Conservation (phyloP, 1,140 invertebrate species). For the Phymorhynchus buccinoides region DNA sequence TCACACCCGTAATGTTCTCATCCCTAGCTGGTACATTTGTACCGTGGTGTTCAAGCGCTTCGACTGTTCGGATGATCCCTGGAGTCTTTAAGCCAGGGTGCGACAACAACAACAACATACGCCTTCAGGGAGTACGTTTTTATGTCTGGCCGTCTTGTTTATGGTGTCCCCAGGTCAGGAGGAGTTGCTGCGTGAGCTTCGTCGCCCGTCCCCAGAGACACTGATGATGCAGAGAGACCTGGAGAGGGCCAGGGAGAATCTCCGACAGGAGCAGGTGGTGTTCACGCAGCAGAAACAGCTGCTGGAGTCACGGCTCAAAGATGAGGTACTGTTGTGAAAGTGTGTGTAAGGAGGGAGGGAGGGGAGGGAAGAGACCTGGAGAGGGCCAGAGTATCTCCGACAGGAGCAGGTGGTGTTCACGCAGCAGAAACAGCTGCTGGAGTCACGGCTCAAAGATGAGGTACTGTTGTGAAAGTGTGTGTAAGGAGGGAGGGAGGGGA, state of each 20-base stretch:
- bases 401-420: slow-evolving; percentile 58
- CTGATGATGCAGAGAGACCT: slow-evolving; percentile 62
- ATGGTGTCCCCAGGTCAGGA: slow-evolving; percentile 60
- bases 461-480: slow-evolving; percentile 37
- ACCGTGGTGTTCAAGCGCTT: too few relatives aligned
- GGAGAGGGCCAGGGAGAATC: slow-evolving; percentile 55
- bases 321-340: slow-evolving; percentile 54
- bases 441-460: slow-evolving; percentile 63
- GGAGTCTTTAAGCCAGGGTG: too few relatives aligned
- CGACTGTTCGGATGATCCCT: too few relatives aligned
- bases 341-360: too few relatives aligned
- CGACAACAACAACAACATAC: too few relatives aligned
- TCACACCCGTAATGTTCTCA: too few relatives aligned
- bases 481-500: too few relatives aligned
- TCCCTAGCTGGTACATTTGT: too few relatives aligned
- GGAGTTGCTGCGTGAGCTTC: slow-evolving; percentile 62
- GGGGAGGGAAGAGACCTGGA: slow-evolving; percentile 52
- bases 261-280: slow-evolving; percentile 59
- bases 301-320: slow-evolving; percentile 59
- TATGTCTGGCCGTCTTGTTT: not conserved
- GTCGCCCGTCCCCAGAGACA: slow-evolving; percentile 60
- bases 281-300: slow-evolving; percentile 59
- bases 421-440: slow-evolving; percentile 60
- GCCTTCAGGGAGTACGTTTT: too few relatives aligned
- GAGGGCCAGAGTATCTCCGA: slow-evolving; percentile 53